Percentiles rank a stretch among this genome's conserved stretches.
Evolutionary conservation across 2,888 invertebrate species (phyloP).

Genomic region (Drosophila koepferae): DNA sequence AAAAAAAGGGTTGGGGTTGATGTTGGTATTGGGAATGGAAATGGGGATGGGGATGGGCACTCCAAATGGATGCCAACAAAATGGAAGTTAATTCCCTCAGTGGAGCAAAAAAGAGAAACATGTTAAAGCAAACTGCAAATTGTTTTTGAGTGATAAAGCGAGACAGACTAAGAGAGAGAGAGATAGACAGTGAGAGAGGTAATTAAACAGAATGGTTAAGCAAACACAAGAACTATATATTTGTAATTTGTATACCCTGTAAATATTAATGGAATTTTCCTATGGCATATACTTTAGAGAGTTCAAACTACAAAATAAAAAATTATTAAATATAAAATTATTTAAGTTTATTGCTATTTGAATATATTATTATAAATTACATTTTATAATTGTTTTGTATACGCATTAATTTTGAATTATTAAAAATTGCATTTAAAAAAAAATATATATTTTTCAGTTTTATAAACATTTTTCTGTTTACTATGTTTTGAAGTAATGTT

Average conservation of each 20-base stretch:
- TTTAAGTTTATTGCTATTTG: too few species aligned
- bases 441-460: too few species aligned
- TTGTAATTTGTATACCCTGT: slow-evolving; percentile 11
- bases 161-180: slow-evolving; percentile 11
- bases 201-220: slow-evolving; percentile 68
- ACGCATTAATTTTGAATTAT: too few species aligned
- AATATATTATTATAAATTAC: too few species aligned
- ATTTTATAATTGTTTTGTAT: too few species aligned
- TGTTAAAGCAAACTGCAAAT: slow-evolving; percentile 53
- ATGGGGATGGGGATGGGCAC: not conserved
- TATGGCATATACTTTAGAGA: not conserved
- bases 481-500: too few species aligned
- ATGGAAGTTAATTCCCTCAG: slow-evolving; percentile 7
- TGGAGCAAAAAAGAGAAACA: slow-evolving; percentile 12
- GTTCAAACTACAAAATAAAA: too few species aligned
- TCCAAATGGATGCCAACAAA: slow-evolving; percentile 6
- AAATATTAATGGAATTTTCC: not conserved
- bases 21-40: not conserved
- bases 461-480: too few species aligned
- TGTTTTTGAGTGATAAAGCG: slow-evolving; percentile 11
- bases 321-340: too few species aligned
- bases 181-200: slow-evolving; percentile 27
- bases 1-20: too few species aligned
- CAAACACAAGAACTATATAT: slow-evolving; percentile 45
- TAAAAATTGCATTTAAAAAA: too few species aligned